phyloP scores from a whole-genome alignment of 2,888 invertebrate species.

The Campopleginae sp. region DNA sequence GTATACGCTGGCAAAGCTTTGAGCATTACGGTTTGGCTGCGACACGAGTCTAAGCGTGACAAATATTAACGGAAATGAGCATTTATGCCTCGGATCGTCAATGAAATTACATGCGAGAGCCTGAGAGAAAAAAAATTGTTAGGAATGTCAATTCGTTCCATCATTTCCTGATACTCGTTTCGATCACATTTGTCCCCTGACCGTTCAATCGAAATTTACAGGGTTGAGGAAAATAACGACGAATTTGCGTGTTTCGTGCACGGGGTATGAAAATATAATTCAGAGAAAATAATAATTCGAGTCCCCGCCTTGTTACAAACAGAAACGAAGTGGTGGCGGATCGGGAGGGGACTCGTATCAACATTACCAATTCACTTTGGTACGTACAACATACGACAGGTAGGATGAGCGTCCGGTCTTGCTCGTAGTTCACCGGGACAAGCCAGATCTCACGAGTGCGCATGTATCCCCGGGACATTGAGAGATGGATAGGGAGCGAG shows the following conservation, averaged over 20 bases:
- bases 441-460: constrained; percentile 37
- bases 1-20: constrained; percentile 3
- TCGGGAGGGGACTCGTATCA: constrained; percentile 42
- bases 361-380: constrained; percentile 56
- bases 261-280: neutral
- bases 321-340: constrained; percentile 26
- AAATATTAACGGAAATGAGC: neutral
- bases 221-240: neutral
- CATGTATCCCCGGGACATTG: constrained; percentile 42
- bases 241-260: neutral
- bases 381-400: constrained; percentile 54
- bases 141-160: neutral
- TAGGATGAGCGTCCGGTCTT: constrained; percentile 51
- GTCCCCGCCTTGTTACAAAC: constrained; percentile 8
- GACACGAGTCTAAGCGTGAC: constrained; percentile 1
- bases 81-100: neutral
- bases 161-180: neutral
- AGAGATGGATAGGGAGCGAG: constrained; percentile 35
- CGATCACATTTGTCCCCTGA: neutral
- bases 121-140: neutral
- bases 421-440: constrained; percentile 46
- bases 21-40: constrained; percentile 7
- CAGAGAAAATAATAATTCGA: constrained; percentile 28
- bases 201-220: neutral
- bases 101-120: neutral